A percentile compares a stretch with the other conserved stretches of the same genome.
These are phyloP conservation scores for Belgica antarctica DNA, from an alignment of 2,888 invertebrate species.

Conservation along the genomic window DNA sequence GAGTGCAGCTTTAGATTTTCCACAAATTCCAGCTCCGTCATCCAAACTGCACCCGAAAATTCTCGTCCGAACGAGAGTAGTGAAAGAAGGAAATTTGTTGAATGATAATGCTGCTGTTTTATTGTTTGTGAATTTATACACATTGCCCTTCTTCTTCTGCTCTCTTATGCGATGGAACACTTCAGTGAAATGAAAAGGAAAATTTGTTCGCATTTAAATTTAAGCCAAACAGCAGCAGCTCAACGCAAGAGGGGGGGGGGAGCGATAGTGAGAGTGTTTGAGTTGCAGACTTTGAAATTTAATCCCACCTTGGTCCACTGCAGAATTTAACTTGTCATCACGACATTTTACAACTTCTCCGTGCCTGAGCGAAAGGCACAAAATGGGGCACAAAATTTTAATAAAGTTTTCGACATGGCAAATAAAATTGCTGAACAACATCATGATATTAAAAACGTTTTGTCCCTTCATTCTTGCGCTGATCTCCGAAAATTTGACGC, in stretches of 20 bases:
- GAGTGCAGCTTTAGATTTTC: no score
- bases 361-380: not conserved
- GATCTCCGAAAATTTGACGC: slow-evolving; percentile 29
- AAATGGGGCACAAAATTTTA: slow-evolving; percentile 36
- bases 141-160: not conserved
- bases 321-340: not conserved
- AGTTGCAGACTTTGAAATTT: slow-evolving; percentile 2
- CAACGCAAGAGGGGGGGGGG: not conserved
- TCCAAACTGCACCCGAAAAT: no score
- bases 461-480: slow-evolving; percentile 33
- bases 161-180: not conserved
- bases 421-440: slow-evolving; percentile 32
- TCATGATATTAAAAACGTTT: slow-evolving; percentile 38
- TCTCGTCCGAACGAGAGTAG: not conserved
- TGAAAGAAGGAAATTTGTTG: not conserved
- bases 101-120: slow-evolving; percentile 28
- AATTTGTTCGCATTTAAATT: slow-evolving; percentile 7
- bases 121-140: slow-evolving; percentile 17
- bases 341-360: slow-evolving; percentile 7
- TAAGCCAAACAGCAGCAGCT: no score
- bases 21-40: no score
- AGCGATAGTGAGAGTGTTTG: slow-evolving; percentile 2
- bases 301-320: slow-evolving; percentile 26
- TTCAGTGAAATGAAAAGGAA: slow-evolving; percentile 19
- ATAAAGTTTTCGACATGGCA: slow-evolving; percentile 38